A percentile compares a stretch with the other conserved stretches of the same genome.
Evolutionary conservation across 1,140 invertebrate species (phyloP).

Genomic region (Drosophila truncata): DNA sequence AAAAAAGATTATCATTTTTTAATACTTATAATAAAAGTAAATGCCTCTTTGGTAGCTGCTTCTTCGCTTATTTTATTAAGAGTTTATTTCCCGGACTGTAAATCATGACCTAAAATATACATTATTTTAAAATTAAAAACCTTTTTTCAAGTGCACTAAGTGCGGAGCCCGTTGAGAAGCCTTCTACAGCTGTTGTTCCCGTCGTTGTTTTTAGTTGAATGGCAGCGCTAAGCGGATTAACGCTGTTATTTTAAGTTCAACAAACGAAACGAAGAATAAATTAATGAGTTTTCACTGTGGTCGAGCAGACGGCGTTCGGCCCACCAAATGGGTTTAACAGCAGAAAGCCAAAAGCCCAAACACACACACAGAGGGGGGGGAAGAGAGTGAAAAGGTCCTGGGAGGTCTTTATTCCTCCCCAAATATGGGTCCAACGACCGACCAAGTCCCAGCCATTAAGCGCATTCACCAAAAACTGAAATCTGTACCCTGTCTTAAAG

Average conservation of each 20-base stretch:
- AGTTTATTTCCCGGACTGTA: background rate
- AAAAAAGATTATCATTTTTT: too few relatives aligned
- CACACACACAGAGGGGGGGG: conserved; percentile 34
- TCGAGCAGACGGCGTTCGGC: conserved; percentile 48
- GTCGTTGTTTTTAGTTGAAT: conserved; percentile 75
- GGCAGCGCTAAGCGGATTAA: conserved; percentile 79
- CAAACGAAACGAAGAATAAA: conserved; percentile 82
- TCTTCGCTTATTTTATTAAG: background rate
- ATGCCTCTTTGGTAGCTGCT: background rate
- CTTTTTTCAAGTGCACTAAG: conserved; percentile 1
- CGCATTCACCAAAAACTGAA: conserved; percentile 60
- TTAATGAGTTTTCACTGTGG: conserved; percentile 83
- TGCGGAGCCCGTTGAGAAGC: conserved; percentile 28
- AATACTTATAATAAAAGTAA: too few relatives aligned
- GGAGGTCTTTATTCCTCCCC: conserved; percentile 17
- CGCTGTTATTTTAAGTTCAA: conserved; percentile 84
- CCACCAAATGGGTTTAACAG: conserved; percentile 68
- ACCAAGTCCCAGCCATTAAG: conserved; percentile 59
- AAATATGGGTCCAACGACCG: conserved; percentile 30
- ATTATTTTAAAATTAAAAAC: background rate
- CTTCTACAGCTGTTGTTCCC: conserved; percentile 45
- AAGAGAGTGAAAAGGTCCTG: background rate
- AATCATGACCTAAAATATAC: background rate
- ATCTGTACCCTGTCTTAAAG: conserved; percentile 40
- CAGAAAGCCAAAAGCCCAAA: conserved; percentile 75